phyloP scores from a whole-genome alignment of 1,140 invertebrate species.

The Drosophila auraria region DNA sequence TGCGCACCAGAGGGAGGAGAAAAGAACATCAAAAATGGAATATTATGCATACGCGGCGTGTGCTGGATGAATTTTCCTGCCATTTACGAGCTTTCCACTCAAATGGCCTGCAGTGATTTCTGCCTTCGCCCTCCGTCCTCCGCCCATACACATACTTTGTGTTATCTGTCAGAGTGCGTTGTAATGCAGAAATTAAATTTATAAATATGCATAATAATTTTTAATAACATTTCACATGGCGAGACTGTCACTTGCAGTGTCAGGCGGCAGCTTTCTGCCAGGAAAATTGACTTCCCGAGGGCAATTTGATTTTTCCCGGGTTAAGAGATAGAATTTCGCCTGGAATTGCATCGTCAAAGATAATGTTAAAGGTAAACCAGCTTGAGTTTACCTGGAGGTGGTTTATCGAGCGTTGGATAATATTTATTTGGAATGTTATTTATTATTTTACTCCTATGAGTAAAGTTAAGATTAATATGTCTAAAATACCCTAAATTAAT shows the following conservation, averaged over 20 bases:
- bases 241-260: conserved; percentile 42
- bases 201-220: conserved; percentile 76
- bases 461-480: too few relatives aligned
- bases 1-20: conserved; percentile 14
- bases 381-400: background rate
- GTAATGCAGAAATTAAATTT: conserved; percentile 77
- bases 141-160: conserved; percentile 24
- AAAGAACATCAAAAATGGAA: conserved; percentile 38
- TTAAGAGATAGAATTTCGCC: conserved; percentile 12
- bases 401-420: background rate
- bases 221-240: conserved; percentile 68
- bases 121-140: conserved; percentile 22
- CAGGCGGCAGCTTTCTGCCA: conserved; percentile 9
- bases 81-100: conserved; percentile 47
- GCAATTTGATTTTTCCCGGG: conserved; percentile 31
- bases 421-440: background rate
- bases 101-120: conserved; percentile 73
- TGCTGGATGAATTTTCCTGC: conserved; percentile 44
- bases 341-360: background rate
- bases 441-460: background rate
- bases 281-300: conserved; percentile 35
- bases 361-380: background rate
- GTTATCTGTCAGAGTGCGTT: conserved; percentile 43
- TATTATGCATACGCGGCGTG: conserved; percentile 50
- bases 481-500: too few relatives aligned